Evolutionary conservation across 2,888 invertebrate species (phyloP).

Genomic region (Sphaeridia pumilis): DNA sequence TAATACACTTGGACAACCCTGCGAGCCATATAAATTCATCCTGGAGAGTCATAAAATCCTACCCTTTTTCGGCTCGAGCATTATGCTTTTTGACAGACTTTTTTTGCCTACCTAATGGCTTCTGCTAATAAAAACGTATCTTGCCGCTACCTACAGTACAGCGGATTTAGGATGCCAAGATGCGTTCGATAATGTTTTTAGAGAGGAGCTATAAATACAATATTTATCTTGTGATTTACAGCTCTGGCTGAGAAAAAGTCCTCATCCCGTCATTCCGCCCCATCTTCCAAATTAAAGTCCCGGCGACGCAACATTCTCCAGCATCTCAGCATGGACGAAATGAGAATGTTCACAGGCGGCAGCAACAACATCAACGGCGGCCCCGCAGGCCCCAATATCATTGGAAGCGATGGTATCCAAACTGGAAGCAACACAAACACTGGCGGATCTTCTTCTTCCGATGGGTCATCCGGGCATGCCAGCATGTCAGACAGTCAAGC

Average conservation of each 20-base stretch:
- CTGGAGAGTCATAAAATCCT: neutral
- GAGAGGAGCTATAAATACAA: too few relatives aligned
- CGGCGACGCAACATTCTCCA: slow-evolving; percentile 42
- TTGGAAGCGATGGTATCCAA: slow-evolving; percentile 7
- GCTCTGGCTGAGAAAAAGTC: slow-evolving; percentile 24
- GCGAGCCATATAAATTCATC: too few relatives aligned
- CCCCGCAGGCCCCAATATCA: slow-evolving; percentile 3
- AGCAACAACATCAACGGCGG: slow-evolving; percentile 38
- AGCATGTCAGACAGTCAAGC: slow-evolving; percentile 84
- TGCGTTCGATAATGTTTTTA: too few relatives aligned
- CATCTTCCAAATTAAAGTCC: slow-evolving; percentile 38
- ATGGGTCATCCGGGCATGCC: slow-evolving; percentile 81
- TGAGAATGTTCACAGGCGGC: slow-evolving; percentile 44
- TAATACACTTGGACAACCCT: too few relatives aligned
- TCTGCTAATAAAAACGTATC: too few relatives aligned
- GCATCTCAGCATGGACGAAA: slow-evolving; percentile 51
- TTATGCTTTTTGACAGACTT: too few relatives aligned
- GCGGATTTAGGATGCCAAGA: too few relatives aligned
- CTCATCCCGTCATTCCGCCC: slow-evolving; percentile 18
- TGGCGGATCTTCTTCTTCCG: slow-evolving; percentile 69
- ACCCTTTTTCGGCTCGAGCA: too few relatives aligned
- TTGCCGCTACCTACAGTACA: too few relatives aligned
- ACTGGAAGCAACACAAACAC: slow-evolving; percentile 29
- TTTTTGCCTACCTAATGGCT: too few relatives aligned
- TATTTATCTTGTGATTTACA: neutral